A percentile compares a stretch with the other conserved stretches of the same genome.
phyloP scores from a whole-genome alignment of 1,140 invertebrate genomes.

The Diploscapter pachys region DNA sequence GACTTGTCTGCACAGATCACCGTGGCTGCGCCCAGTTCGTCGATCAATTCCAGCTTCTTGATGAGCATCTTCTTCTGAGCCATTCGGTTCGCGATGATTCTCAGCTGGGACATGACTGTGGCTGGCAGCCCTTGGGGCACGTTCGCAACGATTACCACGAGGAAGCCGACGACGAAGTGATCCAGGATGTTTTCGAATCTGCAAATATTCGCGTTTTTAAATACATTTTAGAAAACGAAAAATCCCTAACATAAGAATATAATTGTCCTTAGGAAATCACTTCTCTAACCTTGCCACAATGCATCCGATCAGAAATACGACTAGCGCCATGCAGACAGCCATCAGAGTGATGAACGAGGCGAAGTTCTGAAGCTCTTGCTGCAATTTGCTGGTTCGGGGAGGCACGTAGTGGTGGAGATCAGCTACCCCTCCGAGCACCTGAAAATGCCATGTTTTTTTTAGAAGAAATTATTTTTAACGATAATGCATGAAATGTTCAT shows the following conservation, averaged over 20 bases:
- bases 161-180: conserved; percentile 57
- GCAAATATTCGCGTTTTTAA: not conserved
- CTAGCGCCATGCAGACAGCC: conserved; percentile 49
- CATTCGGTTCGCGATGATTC: conserved; percentile 96
- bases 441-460: conserved; percentile 10
- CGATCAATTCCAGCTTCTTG: conserved; percentile 97
- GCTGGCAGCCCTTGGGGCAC: conserved; percentile 76
- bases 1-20: conserved; percentile 99
- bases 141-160: conserved; percentile 58
- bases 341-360: conserved; percentile 55
- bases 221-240: not conserved
- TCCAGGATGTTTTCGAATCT: conserved; percentile 54
- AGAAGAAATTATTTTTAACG: conserved; percentile 1
- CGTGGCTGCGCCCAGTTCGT: conserved; percentile 93
- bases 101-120: conserved; percentile 95
- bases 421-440: conserved; percentile 54
- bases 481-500: not conserved
- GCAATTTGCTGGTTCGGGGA: conserved; percentile 44
- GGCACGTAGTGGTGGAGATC: conserved; percentile 45
- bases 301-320: conserved; percentile 54
- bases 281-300: conserved; percentile 44
- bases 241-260: conserved; percentile 10
- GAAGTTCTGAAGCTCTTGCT: conserved; percentile 52
- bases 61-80: conserved; percentile 95
- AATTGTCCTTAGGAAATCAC: not conserved